Evolutionary conservation across 92 coral and sea anemone genomes (phyloP), one percentile per base, ranked within the genome.

Genomic region (Siderastrea radians): DNA sequence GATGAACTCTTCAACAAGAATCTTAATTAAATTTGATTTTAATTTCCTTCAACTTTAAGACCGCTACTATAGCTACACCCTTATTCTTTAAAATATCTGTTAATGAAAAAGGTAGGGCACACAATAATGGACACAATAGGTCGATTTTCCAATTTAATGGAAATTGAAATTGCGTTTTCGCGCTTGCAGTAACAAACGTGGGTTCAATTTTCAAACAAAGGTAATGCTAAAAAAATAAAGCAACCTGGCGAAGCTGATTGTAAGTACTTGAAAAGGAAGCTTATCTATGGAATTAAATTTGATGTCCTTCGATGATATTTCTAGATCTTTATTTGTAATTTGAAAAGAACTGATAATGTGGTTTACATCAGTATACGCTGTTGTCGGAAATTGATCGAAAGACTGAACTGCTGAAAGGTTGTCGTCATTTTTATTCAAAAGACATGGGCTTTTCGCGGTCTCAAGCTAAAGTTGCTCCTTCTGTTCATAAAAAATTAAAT

Each of bases 41-140:
- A 92, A 72, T 83, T 88, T 80, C 75, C 70, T 79, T 49, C 75
- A 73, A 77, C 72, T 44, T 79, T 49, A 60, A 79, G 86, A 80
- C 88, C 76, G 93, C 91, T 92, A 58, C 95, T 85, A 89, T 92
- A 92, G 93, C 63, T 85, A 92, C 95, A 66, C 50, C 74, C 82
- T 86, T 78, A 73, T 90, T 92, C 93, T 92, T 87, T 75, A 19
- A 92, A 92, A 85, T 81, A 92, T 89, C 86, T 92, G 92, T 71
- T 89, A 89, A 80, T 81, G 87, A 81, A 88, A 68, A 74, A 17
- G 74, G 75, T 54, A 80, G 74, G 74, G 82, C 66, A 53, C 65
- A 62, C 52, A 88, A 82, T 73, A 53, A 52, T 5, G 3, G 1
- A 84, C 19, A 84, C 87, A 84, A 84, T 73, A n/a, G 87, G 65